Conservation (phyloP, 2,888 invertebrate species). For the Lomographa bimaculata region DNA sequence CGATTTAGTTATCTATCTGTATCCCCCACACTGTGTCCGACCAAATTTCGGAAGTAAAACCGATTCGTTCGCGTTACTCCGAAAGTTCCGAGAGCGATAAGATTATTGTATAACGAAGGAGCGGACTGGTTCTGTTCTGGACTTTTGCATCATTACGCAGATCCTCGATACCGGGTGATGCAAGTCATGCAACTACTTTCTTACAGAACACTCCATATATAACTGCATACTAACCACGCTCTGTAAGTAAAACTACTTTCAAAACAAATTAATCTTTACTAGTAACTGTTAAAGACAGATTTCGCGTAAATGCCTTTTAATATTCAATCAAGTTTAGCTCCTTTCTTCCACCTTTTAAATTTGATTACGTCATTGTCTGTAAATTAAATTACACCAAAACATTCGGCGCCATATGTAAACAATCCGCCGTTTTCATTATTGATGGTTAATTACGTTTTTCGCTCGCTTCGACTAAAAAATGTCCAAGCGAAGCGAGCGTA, state of each 20-base stretch:
- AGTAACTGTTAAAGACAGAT: no score
- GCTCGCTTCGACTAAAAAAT: conserved; percentile 4
- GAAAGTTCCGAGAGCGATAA: conserved; percentile 42
- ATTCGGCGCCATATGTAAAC: conserved; percentile 16
- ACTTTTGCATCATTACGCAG: conserved; percentile 32
- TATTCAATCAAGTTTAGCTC: no score
- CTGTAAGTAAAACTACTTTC: no score
- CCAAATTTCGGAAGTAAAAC: conserved; percentile 36
- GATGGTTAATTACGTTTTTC: conserved; percentile 19
- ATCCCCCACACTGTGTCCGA: conserved; percentile 7
- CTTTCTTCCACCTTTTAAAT: conserved; percentile 6
- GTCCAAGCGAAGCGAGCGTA: conserved; percentile 7
- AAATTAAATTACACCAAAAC: conserved; percentile 20
- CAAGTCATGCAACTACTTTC: conserved; percentile 5
- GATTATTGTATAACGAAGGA: conserved; percentile 42
- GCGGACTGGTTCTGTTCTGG: conserved; percentile 21
- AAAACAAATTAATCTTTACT: no score
- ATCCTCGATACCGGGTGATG: conserved; percentile 34
- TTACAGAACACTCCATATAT: not conserved
- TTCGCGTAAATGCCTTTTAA: no score
- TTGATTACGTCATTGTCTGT: conserved; percentile 21
- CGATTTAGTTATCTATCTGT: no score
- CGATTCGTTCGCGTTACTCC: conserved; percentile 31
- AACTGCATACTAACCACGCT: no score
- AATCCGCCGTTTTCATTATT: conserved; percentile 16